Percentiles rank a stretch among this genome's conserved stretches.
phyloP scores from a whole-genome alignment of 2,888 invertebrate species.

The Apamea anceps region DNA sequence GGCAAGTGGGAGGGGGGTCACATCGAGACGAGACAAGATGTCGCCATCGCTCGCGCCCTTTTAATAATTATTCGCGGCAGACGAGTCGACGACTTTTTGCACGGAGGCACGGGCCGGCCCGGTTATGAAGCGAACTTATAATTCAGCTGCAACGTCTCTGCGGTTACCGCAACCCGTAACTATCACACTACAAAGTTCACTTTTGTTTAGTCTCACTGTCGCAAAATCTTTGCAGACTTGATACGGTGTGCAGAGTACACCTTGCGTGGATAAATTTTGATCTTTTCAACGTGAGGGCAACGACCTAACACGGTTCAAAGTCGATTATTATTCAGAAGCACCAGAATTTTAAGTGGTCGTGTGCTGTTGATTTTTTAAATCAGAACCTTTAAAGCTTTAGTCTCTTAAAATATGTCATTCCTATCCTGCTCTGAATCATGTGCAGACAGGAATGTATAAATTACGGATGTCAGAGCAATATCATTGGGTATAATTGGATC shows the following conservation, averaged over 20 bases:
- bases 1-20: conserved; percentile 62
- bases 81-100: conserved; percentile 83
- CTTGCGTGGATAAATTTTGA: conserved; percentile 72
- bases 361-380: conserved; percentile 3
- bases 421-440: not conserved
- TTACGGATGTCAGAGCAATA: not conserved
- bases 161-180: conserved; percentile 63
- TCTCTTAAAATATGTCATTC: not conserved
- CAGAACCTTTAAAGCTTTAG: not conserved
- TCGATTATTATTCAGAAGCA: conserved; percentile 55
- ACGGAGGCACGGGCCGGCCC: conserved; percentile 72
- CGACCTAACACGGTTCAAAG: conserved; percentile 65
- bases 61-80: conserved; percentile 81
- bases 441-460: not conserved
- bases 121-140: conserved; percentile 71
- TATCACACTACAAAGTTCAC: conserved; percentile 65
- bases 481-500: not conserved
- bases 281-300: conserved; percentile 69
- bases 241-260: conserved; percentile 68
- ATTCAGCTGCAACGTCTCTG: conserved; percentile 62
- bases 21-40: conserved; percentile 81
- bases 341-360: conserved; percentile 29
- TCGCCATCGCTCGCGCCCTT: conserved; percentile 82
- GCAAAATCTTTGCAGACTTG: conserved; percentile 55
- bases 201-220: conserved; percentile 53